Evolutionary conservation across 2,113 vertebrate species (phyloP), one percentile per base, ranked within the genome.

Genomic region (Taurulus bubalis): DNA sequence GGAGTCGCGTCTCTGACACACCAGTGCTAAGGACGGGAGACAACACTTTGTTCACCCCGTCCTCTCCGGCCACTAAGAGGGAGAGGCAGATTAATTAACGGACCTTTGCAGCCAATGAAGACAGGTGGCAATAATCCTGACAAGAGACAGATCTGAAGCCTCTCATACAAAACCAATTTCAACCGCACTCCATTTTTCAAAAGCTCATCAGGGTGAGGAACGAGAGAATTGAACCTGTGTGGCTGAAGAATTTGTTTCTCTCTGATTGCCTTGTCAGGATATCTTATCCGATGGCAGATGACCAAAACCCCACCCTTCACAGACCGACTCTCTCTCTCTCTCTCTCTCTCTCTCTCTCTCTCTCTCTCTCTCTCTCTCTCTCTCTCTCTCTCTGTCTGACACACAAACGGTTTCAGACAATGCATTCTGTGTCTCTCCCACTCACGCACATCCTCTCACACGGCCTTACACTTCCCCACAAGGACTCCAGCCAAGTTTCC

Each of bases 71-170:
- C 84, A 75, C 88, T 67, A 83, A 90, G 82, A 91, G 72, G 80
- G 73, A 82, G 85, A 92, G 87, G 72, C 89, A 90, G 93, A 94
- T 94, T 93, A 93, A 94, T 95, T 94, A 93, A 93, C 87, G 75
- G 92, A 93, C 92, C 93, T 86, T 88, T 92, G 90, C 89, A 86
- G 89, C 88, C 93, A 89, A 94, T 94, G 93, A 95, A 95, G 94
- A 95, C 94, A 95, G 94, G 94, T 95, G 93, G 94, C 95, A 89
- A 91, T 94, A 93, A 94, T 94, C 91, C 92, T 92, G 92, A 94
- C 91, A 94, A 92, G 91, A 86, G 86, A 93, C 93, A 91, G 88
- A 93, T 93, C 90, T 93, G 91, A 93, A 94, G 89, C 90, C 90
- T 75, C 92, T 93, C 92, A 91, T 93, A 93, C 93, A 92, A 92